A percentile compares a stretch with the other conserved stretches of the same genome.
Conservation (phyloP, 2,797 vertebrate genomes). For the Pseudochirops cupreus region DNA sequence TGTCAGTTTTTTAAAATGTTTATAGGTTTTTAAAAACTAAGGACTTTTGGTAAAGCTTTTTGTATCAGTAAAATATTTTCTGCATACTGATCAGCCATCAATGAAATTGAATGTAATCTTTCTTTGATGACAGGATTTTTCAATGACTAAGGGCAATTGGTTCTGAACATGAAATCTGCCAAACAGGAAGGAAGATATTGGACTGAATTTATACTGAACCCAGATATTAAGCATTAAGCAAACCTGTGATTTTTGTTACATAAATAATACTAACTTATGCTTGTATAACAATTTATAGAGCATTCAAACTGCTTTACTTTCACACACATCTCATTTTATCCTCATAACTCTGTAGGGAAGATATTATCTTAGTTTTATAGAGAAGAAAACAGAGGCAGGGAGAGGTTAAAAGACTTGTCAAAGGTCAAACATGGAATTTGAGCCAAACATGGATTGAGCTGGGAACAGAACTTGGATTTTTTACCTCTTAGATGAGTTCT, state of each 20-base stretch:
- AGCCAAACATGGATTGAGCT: not conserved
- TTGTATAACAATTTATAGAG: not conserved
- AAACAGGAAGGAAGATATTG: not conserved
- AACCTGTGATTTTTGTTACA: not conserved
- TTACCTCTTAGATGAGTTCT: not conserved
- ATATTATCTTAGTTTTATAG: not conserved
- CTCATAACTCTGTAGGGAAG: not conserved
- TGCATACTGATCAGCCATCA: not conserved
- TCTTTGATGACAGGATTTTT: not conserved
- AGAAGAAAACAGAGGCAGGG: not conserved
- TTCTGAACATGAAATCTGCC: not conserved
- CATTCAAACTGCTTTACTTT: not conserved
- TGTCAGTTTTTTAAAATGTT: not conserved
- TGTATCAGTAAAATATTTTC: not conserved
- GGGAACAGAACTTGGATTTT: not conserved
- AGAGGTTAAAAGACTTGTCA: not conserved
- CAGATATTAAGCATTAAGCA: not conserved
- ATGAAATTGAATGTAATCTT: not conserved
- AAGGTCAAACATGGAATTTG: not conserved
- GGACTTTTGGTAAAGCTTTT: not conserved
- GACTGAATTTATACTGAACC: not conserved
- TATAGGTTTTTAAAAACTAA: not conserved
- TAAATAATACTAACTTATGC: not conserved
- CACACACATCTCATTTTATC: not conserved
- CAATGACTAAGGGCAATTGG: not conserved